Conservation (phyloP, 2,888 invertebrate species). For the Eupithecia tripunctaria region DNA sequence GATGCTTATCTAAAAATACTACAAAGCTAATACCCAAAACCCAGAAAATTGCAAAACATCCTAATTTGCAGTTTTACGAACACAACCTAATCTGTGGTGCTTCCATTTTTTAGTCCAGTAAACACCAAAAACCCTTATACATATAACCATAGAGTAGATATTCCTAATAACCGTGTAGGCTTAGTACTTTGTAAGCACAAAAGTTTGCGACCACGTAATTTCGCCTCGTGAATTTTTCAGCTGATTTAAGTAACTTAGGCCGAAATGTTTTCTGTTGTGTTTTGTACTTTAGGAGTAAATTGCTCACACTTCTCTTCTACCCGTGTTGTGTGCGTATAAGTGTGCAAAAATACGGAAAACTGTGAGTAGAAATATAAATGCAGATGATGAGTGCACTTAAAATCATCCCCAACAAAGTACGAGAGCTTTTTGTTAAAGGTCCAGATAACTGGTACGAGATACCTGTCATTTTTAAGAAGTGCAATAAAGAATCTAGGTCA, state of each 20-base stretch:
- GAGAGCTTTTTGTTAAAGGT: no score
- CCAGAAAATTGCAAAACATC: slow-evolving; percentile 1
- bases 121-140: not conserved
- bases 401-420: no score
- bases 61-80: not conserved
- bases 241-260: slow-evolving; percentile 32
- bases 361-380: no score
- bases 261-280: slow-evolving; percentile 36
- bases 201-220: slow-evolving; percentile 30
- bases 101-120: not conserved
- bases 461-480: no score
- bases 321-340: not conserved
- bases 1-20: not conserved
- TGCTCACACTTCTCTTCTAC: slow-evolving; percentile 9
- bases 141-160: not conserved
- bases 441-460: no score
- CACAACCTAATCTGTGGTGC: not conserved
- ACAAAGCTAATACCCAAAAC: not conserved
- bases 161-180: not conserved
- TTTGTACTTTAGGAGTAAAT: slow-evolving; percentile 23
- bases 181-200: not conserved
- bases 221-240: slow-evolving; percentile 40
- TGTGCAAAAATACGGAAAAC: no score
- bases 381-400: no score
- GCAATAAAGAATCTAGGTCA: no score